Conservation (phyloP, 2,113 vertebrate species). For the Pitta sordida region DNA sequence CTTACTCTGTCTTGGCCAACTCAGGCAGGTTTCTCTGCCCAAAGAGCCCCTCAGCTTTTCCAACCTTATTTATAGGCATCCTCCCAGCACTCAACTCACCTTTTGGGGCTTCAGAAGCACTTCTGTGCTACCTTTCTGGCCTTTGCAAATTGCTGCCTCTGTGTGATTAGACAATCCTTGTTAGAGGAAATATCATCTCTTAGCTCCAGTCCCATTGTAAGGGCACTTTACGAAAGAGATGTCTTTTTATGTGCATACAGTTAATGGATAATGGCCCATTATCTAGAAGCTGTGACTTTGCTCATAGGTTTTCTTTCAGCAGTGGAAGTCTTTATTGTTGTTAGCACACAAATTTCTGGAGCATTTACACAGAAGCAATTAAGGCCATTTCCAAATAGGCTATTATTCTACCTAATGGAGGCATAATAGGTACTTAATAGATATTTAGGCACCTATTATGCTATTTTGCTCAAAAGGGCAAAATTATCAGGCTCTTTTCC, state of each 20-base stretch:
- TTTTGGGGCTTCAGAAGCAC: not conserved
- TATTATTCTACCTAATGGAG: constrained; percentile 38
- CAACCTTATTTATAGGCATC: not conserved
- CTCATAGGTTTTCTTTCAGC: constrained; percentile 23
- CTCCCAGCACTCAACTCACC: fast-evolving
- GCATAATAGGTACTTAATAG: constrained; percentile 19
- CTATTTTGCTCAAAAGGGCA: not conserved
- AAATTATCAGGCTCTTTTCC: not conserved
- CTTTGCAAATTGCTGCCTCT: not conserved
- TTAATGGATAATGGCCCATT: constrained; percentile 47
- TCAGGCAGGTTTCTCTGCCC: not conserved
- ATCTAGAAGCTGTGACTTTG: constrained; percentile 45
- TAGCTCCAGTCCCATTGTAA: not conserved
- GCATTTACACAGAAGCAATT: constrained; percentile 42
- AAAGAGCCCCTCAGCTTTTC: not conserved
- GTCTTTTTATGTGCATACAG: constrained; percentile 6
- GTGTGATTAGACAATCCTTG: not conserved
- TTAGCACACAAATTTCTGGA: constrained; percentile 37
- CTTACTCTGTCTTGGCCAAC: not conserved
- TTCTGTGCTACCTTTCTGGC: not conserved
- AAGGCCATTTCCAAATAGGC: not conserved
- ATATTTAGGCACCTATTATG: not conserved
- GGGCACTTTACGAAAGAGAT: not conserved
- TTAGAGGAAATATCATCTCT: not conserved
- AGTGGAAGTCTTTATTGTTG: constrained; percentile 10